phyloP scores from a whole-genome alignment of 2,797 vertebrate species.

The Phataginus tetradactyla region DNA sequence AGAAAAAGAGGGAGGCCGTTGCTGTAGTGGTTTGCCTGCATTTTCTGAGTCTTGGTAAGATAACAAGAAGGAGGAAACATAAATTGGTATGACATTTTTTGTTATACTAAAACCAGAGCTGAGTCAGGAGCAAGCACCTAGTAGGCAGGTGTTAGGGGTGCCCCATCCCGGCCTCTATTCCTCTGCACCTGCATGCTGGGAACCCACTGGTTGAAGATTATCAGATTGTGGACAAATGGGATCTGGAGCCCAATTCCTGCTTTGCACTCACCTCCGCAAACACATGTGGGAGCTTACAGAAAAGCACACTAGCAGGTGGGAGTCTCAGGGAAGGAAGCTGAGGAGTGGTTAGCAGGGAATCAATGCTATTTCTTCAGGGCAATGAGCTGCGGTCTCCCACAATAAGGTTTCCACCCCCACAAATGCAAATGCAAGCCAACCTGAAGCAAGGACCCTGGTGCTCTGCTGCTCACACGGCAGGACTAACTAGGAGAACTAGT shows the following conservation, averaged over 20 bases:
- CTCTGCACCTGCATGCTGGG: fast-evolving
- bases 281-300: background rate
- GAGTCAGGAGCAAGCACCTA: fast-evolving
- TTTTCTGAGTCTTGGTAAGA: background rate
- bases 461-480: fast-evolving
- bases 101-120: background rate
- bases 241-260: background rate
- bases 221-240: fast-evolving
- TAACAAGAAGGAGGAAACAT: too few species aligned
- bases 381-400: fast-evolving
- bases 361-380: background rate
- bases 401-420: background rate
- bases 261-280: background rate
- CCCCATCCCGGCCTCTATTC: too few species aligned
- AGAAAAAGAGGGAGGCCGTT: background rate
- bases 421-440: background rate
- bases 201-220: fast-evolving
- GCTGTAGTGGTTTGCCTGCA: fast-evolving
- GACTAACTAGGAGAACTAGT: background rate
- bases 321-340: background rate
- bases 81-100: fast-evolving
- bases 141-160: fast-evolving
- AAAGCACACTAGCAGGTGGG: fast-evolving
- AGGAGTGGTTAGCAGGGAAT: background rate
- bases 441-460: fast-evolving